Evolutionary conservation across 2,797 vertebrate species (phyloP), one percentile per base, ranked within the genome.

Genomic region (Amphiprion clarkii): DNA sequence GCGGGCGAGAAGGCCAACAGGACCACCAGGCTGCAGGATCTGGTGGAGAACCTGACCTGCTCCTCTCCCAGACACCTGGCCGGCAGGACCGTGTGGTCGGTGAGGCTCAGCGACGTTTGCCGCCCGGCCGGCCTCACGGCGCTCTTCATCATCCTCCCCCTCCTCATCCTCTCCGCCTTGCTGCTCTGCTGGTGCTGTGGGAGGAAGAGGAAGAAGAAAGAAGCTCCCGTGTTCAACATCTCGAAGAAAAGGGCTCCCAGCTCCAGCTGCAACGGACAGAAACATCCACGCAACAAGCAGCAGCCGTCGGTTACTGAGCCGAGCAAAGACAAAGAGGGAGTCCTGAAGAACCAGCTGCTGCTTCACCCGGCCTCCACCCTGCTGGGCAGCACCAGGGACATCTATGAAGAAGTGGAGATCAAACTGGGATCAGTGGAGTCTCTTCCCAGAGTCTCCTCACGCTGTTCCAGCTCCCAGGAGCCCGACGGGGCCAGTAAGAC

Each of bases 331-430:
- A 87, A 74, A 11, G 94, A 94, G 11, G 84, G 78, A 3, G 87
- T 96, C 48, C 84, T 95, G 77, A 94, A 93, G 74, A 96, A 95
- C 70, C 94, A 95, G 61, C 85, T 94, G 23, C 65, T 95, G 81
- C 89, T 95, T 0, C 93, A 94, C 29, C 96, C 96, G 0, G 86
- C 95, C 0, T 73, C 81, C 4, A 83, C 93, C 58, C 88, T 93
- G 0, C 69, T 95, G 68, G 95, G 94, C 51, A 96, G 95, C 87
- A 90, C 87, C 60, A 92, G 92, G 67, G 96, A 97, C 85, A 93
- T 97, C 73, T 96, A 96, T 0, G 96, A 97, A 76, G 96, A 97
- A 59, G 96, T 97, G 85, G 96, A 96, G 87, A 93, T 96, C 64
- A 95, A 93, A 71, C 81, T 95, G 70, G 94, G 93, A 48, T 94